Evolutionary conservation across 1,140 invertebrate genomes (phyloP).

Genomic region (Drosophila virilis): DNA sequence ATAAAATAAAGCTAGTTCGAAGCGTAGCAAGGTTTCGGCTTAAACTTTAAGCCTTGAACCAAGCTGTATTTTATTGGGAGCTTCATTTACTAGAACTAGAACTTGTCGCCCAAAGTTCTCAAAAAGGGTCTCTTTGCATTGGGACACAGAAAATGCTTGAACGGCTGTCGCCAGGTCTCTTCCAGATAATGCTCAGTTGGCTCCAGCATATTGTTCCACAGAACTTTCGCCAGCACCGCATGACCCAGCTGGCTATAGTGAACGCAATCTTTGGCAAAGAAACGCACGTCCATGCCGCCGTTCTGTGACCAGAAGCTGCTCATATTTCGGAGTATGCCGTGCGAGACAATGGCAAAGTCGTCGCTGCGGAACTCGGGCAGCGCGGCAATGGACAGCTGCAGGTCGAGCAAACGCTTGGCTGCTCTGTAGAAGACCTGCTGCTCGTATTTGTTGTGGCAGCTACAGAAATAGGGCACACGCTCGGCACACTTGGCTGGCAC

Average conservation of each 20-base stretch:
- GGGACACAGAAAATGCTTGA: constrained; percentile 32
- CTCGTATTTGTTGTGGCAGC: constrained; percentile 82
- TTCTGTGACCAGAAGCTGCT: constrained; percentile 81
- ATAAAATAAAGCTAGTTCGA: too few species aligned
- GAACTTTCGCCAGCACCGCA: constrained; percentile 84
- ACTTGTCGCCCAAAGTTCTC: constrained; percentile 12
- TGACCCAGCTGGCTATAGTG: constrained; percentile 88
- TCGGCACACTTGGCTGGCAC: constrained; percentile 65
- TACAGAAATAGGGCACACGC: constrained; percentile 76
- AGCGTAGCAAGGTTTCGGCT: too few species aligned
- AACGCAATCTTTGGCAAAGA: constrained; percentile 89
- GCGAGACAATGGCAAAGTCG: constrained; percentile 87
- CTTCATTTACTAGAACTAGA: background rate
- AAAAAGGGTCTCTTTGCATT: constrained; percentile 3
- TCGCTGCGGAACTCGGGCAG: constrained; percentile 67
- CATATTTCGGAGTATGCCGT: constrained; percentile 84
- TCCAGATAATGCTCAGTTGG: constrained; percentile 64
- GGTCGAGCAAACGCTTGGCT: constrained; percentile 56
- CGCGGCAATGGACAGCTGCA: constrained; percentile 73
- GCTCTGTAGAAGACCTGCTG: constrained; percentile 52
- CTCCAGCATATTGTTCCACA: constrained; percentile 87
- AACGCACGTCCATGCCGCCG: constrained; percentile 85
- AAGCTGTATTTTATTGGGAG: too few species aligned
- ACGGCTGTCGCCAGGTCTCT: constrained; percentile 26
- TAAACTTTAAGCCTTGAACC: too few species aligned